Evolutionary conservation across 2,113 vertebrate species (phyloP), one percentile per base, ranked within the genome.

Genomic region (Scatophagus argus): DNA sequence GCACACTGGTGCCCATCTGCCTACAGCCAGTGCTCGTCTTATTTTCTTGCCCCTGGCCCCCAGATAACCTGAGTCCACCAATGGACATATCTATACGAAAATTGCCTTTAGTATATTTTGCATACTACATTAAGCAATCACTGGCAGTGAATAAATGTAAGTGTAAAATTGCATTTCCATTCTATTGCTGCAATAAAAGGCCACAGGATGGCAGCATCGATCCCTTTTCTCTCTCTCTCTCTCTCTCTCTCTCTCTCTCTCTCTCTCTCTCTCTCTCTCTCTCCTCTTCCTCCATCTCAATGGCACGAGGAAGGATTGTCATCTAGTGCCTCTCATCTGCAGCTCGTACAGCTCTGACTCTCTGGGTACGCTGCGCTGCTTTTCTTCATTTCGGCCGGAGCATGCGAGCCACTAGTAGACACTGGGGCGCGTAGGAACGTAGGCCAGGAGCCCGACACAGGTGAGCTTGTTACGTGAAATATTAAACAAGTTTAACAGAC

Each of bases 391-490:
- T 6, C 36, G 16, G 14, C 6, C 1, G 73, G 71, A 75, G 8
- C n/a, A 67, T 58, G 72, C 77, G 75, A 51, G 38, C 0, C 54
- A 16, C 17, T 3, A 8, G 27, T 25, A 27, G 67, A 6, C 51
- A 6, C 27, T 10, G 72, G 11, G 5, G 25, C 34, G 14, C 32
- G 3, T 59, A 66, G 68, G 36, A 38, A 25, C 29, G 69, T 78
- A 84, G 85, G 83, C 61, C 63, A 71, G 67, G 77, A 86, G 84
- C 74, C 80, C 79, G 73, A 43, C 69, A 65, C 83, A 88, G 89
- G 91, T 93, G 79, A 86, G 85, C 27, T 6, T 5, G 27, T 46
- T 17, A 32, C 7, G 39, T 34, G 11, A 7, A n/a, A 16, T 6
- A 2, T 49, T 62, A 12, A 0, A 3, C 51, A 72, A 82, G 75